These are phyloP conservation scores for Sycophila texana DNA, from an alignment of 2,888 invertebrate genomes.

Conservation along the genomic window DNA sequence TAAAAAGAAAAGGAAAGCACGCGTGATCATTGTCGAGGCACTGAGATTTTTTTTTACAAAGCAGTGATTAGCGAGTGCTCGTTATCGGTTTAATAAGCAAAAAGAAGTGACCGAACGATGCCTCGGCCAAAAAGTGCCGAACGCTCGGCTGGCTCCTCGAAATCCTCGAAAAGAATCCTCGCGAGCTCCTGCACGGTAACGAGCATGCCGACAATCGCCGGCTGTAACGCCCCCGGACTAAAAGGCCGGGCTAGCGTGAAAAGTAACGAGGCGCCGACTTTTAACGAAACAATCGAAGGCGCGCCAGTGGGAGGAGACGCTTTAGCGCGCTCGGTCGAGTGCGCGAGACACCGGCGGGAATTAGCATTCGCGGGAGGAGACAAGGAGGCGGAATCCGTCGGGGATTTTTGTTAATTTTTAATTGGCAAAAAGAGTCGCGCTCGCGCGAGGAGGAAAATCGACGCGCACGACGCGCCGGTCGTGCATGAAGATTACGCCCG, in stretches of 20 bases:
- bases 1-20: too few relatives aligned
- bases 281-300: constrained; percentile 53
- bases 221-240: background rate
- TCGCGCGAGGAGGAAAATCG: background rate
- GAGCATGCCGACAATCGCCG: background rate
- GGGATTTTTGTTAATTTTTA: constrained; percentile 73
- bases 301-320: background rate
- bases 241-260: background rate
- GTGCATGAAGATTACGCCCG: background rate
- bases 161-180: background rate
- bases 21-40: too few relatives aligned
- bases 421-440: constrained; percentile 69
- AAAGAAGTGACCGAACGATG: too few relatives aligned
- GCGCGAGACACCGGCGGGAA: constrained; percentile 34
- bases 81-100: too few relatives aligned
- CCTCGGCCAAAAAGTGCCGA: too few relatives aligned
- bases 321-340: constrained; percentile 27
- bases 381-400: constrained; percentile 41
- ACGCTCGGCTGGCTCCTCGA: too few relatives aligned
- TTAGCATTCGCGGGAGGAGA: constrained; percentile 27
- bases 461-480: constrained; percentile 21
- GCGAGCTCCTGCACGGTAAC: background rate
- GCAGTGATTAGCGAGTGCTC: too few relatives aligned
- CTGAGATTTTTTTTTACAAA: too few relatives aligned
- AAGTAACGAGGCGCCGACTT: constrained; percentile 1